Conservation (phyloP, 2,888 invertebrate genomes). For the Hyalella azteca region DNA sequence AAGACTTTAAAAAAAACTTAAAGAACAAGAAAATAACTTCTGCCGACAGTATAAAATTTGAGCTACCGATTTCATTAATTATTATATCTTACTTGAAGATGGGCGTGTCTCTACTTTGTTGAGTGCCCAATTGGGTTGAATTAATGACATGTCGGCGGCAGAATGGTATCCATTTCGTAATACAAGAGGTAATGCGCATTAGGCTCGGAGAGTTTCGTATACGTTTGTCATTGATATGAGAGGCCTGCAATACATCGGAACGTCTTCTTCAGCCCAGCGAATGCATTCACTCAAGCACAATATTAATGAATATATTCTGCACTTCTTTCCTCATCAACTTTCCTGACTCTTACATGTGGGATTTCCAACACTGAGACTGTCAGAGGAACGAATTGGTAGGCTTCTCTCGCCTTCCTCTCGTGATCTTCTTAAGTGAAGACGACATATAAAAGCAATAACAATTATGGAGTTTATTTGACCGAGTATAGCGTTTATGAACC, state of each 20-base stretch:
- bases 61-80: background rate
- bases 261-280: background rate
- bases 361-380: background rate
- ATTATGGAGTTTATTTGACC: conserved; percentile 6
- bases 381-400: background rate
- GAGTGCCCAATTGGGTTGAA: too few species aligned
- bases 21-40: background rate
- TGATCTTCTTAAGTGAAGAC: background rate
- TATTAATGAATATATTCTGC: conserved; percentile 4
- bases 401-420: conserved; percentile 9
- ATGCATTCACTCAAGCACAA: background rate
- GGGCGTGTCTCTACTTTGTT: too few species aligned
- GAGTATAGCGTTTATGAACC: background rate
- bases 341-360: conserved; percentile 1
- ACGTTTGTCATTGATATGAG: conserved; percentile 23
- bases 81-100: too few species aligned
- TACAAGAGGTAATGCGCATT: background rate
- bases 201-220: background rate
- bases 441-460: conserved; percentile 8
- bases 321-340: conserved; percentile 18
- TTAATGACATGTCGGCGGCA: too few species aligned
- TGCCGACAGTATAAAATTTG: background rate
- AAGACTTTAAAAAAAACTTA: too few species aligned
- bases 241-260: conserved; percentile 6
- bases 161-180: background rate